Base-by-base conservation (phyloP, 1,140 invertebrate species). In the Ridgeia piscesae region DNA sequence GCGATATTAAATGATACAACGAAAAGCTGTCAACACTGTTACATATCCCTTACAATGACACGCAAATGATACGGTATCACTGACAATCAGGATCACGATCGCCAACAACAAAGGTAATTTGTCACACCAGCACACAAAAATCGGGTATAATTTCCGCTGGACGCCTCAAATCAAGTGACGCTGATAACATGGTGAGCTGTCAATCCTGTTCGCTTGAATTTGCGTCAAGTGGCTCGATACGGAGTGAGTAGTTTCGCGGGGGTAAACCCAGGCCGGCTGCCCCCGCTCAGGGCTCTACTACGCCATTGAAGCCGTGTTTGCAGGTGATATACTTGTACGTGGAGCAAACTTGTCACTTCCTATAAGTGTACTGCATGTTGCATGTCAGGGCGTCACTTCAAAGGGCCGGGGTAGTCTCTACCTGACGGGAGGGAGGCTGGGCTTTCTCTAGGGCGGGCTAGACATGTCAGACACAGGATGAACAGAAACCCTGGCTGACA, bases 261-360 rank as follows among this genome's bases (percentile, higher is more conserved):
- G 58, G 14, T 77, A 77, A 77, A 77, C 11, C 27, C 58, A 77
- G n/a, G 27, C 58, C 58, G 17, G 58, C 58, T 77, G 58, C 27
- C 58, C 27, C 27, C 17, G 14, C 58, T 77, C 58, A 77, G 58
- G 58, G 58, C 58, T 21, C 48, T 21, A 31, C 42, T 42, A 77
- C 27, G 58, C 17, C 14, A 77, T 77, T 77, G 11, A 77, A 77
- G 27, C 42, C 27, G 17, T 77, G 58, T 77, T 6, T 77, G 0
- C 58, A 77, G 58, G 58, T 77, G 58, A 77, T 77, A 27, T 77
- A 77, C 58, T 77, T 77, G 58, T 77, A 77, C 58, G 17, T 77
- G 58, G 58, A 77, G 58, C 58, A 77, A 77, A 77, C 58, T 77
- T 77, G 58, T 77, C 58, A 77, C 58, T 77, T 77, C 58, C 58